Evolutionary conservation across 2,888 invertebrate genomes (phyloP).

Genomic region (Ametastegia equiseti): DNA sequence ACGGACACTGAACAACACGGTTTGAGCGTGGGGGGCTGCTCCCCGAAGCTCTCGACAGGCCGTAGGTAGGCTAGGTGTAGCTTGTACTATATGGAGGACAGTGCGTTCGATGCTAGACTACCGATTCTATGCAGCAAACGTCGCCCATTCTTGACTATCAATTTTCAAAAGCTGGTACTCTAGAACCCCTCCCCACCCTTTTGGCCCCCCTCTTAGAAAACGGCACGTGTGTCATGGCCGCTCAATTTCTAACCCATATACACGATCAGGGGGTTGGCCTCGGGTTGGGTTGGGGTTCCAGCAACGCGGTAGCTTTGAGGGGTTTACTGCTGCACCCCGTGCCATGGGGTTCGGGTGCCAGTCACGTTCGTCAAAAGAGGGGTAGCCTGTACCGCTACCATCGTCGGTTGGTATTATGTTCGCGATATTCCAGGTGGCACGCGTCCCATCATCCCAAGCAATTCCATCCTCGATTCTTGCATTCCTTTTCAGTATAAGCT

Average conservation of each 20-base stretch:
- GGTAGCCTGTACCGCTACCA: neutral
- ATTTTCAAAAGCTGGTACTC: constrained; percentile 27
- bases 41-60: neutral
- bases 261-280: no score
- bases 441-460: neutral
- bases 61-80: neutral
- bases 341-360: neutral
- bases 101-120: constrained; percentile 43
- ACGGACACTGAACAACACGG: constrained; percentile 49
- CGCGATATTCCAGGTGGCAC: constrained; percentile 38
- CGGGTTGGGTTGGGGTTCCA: neutral
- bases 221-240: constrained; percentile 46
- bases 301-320: constrained; percentile 25
- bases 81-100: neutral
- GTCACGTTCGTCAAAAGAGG: constrained; percentile 26
- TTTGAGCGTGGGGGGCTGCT: neutral
- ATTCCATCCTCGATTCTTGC: neutral
- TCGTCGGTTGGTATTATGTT: constrained; percentile 7
- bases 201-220: constrained; percentile 16
- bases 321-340: neutral
- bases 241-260: neutral
- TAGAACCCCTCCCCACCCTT: constrained; percentile 1
- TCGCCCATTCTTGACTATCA: neutral
- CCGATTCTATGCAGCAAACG: constrained; percentile 39
- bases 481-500: neutral